Evolutionary conservation across 2,888 invertebrate species (phyloP), one percentile per base, ranked within the genome.

Genomic region (Clitarchus hookeri): DNA sequence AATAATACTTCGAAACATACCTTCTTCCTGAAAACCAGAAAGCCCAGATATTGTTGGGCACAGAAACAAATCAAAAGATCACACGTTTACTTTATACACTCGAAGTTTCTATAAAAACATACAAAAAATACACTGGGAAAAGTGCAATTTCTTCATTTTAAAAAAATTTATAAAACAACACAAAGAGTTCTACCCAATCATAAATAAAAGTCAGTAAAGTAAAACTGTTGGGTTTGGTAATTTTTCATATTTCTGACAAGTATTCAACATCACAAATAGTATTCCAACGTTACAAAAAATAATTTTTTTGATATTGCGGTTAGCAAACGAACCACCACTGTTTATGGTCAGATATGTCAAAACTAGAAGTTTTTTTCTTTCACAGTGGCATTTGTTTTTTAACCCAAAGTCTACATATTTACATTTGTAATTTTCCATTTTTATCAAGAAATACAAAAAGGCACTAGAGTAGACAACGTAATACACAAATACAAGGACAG

Each of bases 381-480:
- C 27, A 82, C 82, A 82, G 44, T 82, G 82, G 82, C 82, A 82
- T 82, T 12, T 65, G 19, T 65, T 65, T 53, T 65, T 65, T n/a
- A n/a, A 65, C 65, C 65, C 65, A 65, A 65, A 65, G 65, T 65
- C 65, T 65, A 65, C 65, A 65, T 82, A 82, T 82, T 82, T 82
- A 82, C 82, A 82, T 25, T 79, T 36, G 27, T 36, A 82, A 44
- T 36, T 82, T 82, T 82, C 11, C 16, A 48, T 16, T 82, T 82
- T 82, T 36, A 82, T 27, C 8, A 82, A 2, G 79, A 27, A 82
- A n/a, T 44, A 44, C n/a, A 80, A 36, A 79, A 86, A 86, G 86
- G 86, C 86, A 86, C 86, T 77, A 86, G 77, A 84, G 84, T 83
- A 84, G 84, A 84, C 79, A 77, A 12, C n/a, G 23, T 19, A 12